Percentiles rank a stretch among this genome's conserved stretches.
These are phyloP conservation scores for Goniozus legneri DNA, from an alignment of 1,140 invertebrate genomes.

Conservation along the genomic window DNA sequence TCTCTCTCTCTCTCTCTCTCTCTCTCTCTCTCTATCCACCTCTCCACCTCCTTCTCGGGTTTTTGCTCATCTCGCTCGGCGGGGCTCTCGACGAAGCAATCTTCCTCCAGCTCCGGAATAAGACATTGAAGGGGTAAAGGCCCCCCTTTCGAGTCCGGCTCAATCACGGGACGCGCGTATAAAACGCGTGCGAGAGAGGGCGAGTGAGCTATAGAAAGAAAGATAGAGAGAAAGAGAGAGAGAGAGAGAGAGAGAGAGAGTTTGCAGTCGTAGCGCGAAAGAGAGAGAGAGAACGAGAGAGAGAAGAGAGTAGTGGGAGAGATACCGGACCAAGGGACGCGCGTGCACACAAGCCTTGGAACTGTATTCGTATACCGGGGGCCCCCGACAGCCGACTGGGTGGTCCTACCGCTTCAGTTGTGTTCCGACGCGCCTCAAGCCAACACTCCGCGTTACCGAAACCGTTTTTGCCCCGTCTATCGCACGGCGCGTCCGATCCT, in stretches of 20 bases:
- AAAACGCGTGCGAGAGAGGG: slow-evolving; percentile 20
- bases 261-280: too few species aligned
- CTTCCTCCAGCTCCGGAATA: slow-evolving; percentile 50
- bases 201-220: too few species aligned
- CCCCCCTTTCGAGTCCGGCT: slow-evolving; percentile 27
- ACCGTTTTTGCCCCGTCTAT: too few species aligned
- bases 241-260: too few species aligned
- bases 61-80: too few species aligned
- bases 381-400: slow-evolving; percentile 49
- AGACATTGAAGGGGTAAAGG: slow-evolving; percentile 51
- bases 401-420: slow-evolving; percentile 56
- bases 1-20: slow-evolving; percentile 14
- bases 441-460: too few species aligned
- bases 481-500: too few species aligned
- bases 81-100: slow-evolving; percentile 42
- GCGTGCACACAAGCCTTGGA: slow-evolving; percentile 34
- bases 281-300: too few species aligned
- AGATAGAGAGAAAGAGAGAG: too few species aligned
- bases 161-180: slow-evolving; percentile 31
- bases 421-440: slow-evolving; percentile 53
- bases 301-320: slow-evolving; percentile 48
- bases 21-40: slow-evolving; percentile 22
- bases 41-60: too few species aligned
- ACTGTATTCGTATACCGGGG: slow-evolving; percentile 26
- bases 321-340: slow-evolving; percentile 19